Evolutionary conservation across 2,113 vertebrate genomes (phyloP), one percentile per base, ranked within the genome.

Genomic region (Dicrurus megarhynchus): DNA sequence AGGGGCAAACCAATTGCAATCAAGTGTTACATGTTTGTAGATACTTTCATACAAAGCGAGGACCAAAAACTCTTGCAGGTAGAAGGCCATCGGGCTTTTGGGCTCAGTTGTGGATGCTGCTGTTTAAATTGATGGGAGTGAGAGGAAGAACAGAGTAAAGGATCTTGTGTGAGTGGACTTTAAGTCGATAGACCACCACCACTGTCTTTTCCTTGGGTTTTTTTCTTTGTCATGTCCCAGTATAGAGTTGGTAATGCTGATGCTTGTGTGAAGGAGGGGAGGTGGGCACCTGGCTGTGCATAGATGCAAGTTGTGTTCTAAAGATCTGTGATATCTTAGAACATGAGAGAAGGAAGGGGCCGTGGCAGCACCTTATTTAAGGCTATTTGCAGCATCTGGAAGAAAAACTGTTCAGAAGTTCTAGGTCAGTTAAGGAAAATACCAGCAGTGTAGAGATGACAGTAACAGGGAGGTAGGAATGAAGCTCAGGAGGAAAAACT

Each of bases 171-270:
- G 47, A 67, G 13, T 23, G 19, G 11, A 41, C 24, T 92, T 71
- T 1, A 1, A 4, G 33, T 22, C 52, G 3, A 7, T 1, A 2
- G 56, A 28, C 13, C 35, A 41, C 52, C 12, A 47, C 5, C 4
- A 4, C 11, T 41, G 11, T 57, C 9, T 78, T 37, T 56, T n/a
- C 17, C 16, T 50, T 50, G 42, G 24, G 0, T 7, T 67, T 56
- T 85, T 32, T 27, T 5, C 11, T 53, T n/a, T 50, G 14, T 30
- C 33, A 6, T 2, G 0, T 59, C 10, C 26, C 65, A 9, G 1
- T 33, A 37, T 11, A 21, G 52, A 59, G 23, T 22, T 71, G 16
- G 22, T 46, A 53, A 6, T 64, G 37, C 11, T 68, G 27, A 11
- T 39, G 20, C 0, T 2, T 63, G 11, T 44, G 32, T 4, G 8